Evolutionary conservation across 2,888 invertebrate species (phyloP).

Genomic region (Electrophaes corylata): DNA sequence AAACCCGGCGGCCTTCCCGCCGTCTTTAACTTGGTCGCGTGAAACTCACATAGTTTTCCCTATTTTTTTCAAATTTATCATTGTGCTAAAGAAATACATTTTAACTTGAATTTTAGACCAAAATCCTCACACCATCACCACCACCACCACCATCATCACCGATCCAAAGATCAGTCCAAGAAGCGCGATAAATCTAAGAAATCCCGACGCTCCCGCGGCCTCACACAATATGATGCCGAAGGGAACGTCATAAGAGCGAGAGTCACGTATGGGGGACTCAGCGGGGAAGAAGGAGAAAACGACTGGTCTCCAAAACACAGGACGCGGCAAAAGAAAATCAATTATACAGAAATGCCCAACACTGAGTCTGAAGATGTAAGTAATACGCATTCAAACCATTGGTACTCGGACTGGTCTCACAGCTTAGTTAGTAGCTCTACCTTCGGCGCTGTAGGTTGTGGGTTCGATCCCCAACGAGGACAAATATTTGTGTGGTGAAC

Average conservation of each 20-base stretch:
- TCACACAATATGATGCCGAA: slow-evolving; percentile 70
- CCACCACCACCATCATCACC: slow-evolving; percentile 34
- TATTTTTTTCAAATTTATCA: too few relatives aligned
- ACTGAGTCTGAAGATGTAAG: slow-evolving; percentile 90
- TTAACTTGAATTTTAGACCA: slow-evolving; percentile 40
- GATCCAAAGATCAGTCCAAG: slow-evolving; percentile 20
- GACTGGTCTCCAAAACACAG: slow-evolving; percentile 86
- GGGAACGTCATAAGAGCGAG: slow-evolving; percentile 70
- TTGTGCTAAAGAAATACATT: too few relatives aligned
- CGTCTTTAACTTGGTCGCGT: too few relatives aligned
- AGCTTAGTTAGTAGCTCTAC: too few relatives aligned
- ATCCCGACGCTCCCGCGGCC: slow-evolving; percentile 48
- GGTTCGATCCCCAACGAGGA: too few relatives aligned
- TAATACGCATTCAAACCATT: too few relatives aligned
- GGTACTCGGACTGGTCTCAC: too few relatives aligned
- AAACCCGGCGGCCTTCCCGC: too few relatives aligned
- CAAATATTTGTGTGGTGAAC: too few relatives aligned
- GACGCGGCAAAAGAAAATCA: slow-evolving; percentile 89
- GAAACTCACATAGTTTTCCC: too few relatives aligned
- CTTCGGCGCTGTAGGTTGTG: too few relatives aligned
- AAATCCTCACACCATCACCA: slow-evolving; percentile 48
- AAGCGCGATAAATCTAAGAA: slow-evolving; percentile 52
- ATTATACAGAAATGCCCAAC: slow-evolving; percentile 90
- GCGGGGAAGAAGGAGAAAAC: slow-evolving; percentile 75
- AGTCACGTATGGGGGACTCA: slow-evolving; percentile 84